Evolutionary conservation across 1,140 invertebrate species (phyloP), one percentile per base, ranked within the genome.

Genomic region (Stenopsyche tienmushanensis): DNA sequence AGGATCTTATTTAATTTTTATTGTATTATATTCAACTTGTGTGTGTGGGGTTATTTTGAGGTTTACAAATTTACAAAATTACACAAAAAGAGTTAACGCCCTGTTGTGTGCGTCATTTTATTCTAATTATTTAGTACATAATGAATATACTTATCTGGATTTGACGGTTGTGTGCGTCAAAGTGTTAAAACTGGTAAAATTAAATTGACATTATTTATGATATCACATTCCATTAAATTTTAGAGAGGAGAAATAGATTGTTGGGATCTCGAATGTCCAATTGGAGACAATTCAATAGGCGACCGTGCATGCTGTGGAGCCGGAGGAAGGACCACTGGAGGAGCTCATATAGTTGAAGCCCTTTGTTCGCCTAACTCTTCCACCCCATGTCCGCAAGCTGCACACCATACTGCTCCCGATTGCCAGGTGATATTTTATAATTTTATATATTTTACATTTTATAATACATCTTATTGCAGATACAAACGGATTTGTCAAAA

Each of bases 171-270:
- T n/a, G n/a, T n/a, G n/a, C n/a, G n/a, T n/a, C n/a, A n/a, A n/a
- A n/a, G n/a, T n/a, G n/a, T n/a, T n/a, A n/a, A n/a, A n/a, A n/a
- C n/a, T n/a, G n/a, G n/a, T 2, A 54, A 29, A 9, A 17, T 24
- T 24, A n/a, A 24, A 13, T 10, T 52, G 24, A 13, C 5, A 18
- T 18, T 52, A 23, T 52, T 24, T 3, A 3, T 24, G 21, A 24
- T 25, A 52, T 24, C 23, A 18, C 23, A 52, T 23, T 45, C 17
- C 18, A 52, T 52, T 21, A 44, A 45, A 18, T 57, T 21, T 63
- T 62, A 92, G 90, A 82, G 90, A 73, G 92, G 92, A 44, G 91
- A 96, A 80, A 86, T 92, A 64, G 92, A 94, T 80, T 96, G 92
- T 75, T 94, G 91, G 91, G 86, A 89, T 71, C 83, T 91, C 74